Base-by-base conservation (phyloP, 2,888 invertebrate species). In the Tricholauxania praeusta region DNA sequence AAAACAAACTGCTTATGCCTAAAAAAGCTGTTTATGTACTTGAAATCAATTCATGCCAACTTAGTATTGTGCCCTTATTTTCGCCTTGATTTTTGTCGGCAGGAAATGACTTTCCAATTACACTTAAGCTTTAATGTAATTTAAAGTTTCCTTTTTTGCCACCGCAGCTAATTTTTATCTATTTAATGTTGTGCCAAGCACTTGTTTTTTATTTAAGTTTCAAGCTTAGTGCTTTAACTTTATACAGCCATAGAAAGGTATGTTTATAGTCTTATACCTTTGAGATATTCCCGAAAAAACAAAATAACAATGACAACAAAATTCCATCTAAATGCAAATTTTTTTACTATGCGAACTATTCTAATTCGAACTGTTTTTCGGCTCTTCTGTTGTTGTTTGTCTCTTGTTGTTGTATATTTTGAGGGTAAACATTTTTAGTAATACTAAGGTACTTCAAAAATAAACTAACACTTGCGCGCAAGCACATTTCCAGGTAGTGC, bases 301-400 rank as follows among this genome's bases (percentile, higher is more conserved):
- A 60, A 59, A 52, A 66, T 57, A 12, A 51, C 8, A 64, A 69
- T 53, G 64, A 73, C 49, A 52, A 39, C 39, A 39, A 39, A 59
- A 71, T 62, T 66, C 71, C 51, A 75, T 75, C 67, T 75, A 75
- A 71, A 75, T 75, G 75, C 75, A 75, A 75, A 72, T 75, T 74
- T 71, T 65, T 66, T 52, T 72, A 39, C 66, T 60, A 62, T 67
- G 62, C 62, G 53, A 55, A 72, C 67, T 72, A 72, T 72, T 57
- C 64, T 71, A 59, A 71, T 65, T 70, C 63, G 70, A 19, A 70
- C 52, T 63, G 51, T 67, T 55, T 52, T 17, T 32, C 62, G 22
- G 22, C 57, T 57, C 19, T 19, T 57, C 19, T 57, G 57, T 57
- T 57, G 57, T 57, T 57, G n/a, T 19, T 53, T 51, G 12, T 51